Evolutionary conservation across 2,113 vertebrate species (phyloP).

Genomic region (Callipepla californica): DNA sequence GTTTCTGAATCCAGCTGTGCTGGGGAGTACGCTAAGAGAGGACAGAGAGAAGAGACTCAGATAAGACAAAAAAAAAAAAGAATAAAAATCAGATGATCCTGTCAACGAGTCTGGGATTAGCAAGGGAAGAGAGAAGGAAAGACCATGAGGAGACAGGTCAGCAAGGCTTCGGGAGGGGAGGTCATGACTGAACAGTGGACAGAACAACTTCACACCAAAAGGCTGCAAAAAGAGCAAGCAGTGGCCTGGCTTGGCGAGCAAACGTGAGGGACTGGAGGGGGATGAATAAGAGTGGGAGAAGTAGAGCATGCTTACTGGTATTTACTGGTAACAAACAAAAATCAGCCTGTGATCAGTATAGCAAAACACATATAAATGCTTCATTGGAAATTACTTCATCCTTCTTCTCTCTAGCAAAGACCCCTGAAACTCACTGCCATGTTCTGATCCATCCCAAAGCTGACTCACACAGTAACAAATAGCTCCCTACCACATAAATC

Average conservation of each 20-base stretch:
- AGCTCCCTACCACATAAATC: background rate
- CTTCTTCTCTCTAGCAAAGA: background rate
- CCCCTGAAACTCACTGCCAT: background rate
- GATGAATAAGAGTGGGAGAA: background rate
- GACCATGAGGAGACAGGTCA: background rate
- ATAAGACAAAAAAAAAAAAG: background rate
- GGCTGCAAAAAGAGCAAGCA: background rate
- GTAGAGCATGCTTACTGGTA: background rate
- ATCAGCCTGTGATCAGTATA: background rate
- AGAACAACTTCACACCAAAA: background rate
- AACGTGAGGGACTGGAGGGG: background rate
- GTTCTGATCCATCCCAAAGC: background rate
- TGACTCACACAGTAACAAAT: background rate
- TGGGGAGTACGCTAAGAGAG: background rate
- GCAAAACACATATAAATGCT: background rate
- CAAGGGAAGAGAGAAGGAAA: background rate
- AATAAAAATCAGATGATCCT: background rate
- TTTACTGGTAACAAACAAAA: background rate
- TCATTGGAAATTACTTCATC: background rate
- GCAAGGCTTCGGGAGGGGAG: background rate
- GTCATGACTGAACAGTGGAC: background rate
- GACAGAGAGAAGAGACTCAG: background rate
- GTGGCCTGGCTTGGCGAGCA: background rate
- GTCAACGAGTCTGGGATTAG: background rate
- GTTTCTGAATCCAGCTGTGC: background rate